These are phyloP conservation scores for Pantherophis alleghaniensis DNA, from an alignment of 2,797 vertebrate species.

Conservation along the genomic window DNA sequence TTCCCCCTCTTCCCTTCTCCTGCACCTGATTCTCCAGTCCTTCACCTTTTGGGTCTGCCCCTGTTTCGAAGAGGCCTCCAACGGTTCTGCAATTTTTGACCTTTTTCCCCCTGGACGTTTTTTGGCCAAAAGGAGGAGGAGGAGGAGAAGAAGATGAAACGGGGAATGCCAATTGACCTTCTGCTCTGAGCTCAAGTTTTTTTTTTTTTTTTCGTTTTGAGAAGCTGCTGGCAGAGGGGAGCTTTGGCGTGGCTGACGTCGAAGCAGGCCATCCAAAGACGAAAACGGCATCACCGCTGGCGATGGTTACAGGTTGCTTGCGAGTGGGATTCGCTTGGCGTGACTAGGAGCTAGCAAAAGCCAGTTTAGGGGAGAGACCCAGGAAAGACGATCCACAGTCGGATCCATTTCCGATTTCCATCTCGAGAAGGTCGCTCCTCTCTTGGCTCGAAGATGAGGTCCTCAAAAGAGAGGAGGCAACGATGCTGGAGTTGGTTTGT, in stretches of 20 bases:
- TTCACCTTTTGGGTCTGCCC: not conserved
- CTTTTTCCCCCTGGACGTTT: not conserved
- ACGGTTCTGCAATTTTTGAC: not conserved
- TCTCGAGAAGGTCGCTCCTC: constrained; percentile 14
- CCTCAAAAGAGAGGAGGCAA: constrained; percentile 77
- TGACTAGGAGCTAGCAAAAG: not conserved
- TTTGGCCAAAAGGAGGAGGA: too few relatives aligned
- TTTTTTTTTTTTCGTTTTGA: not conserved
- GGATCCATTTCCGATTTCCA: not conserved
- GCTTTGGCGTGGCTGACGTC: constrained; percentile 28
- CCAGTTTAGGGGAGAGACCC: not conserved
- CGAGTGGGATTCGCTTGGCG: not conserved
- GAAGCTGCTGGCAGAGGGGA: not conserved
- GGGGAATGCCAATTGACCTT: accelerated
- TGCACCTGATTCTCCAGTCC: too few relatives aligned
- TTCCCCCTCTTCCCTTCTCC: not conserved
- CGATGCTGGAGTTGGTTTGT: constrained; percentile 78
- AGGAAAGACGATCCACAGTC: not conserved
- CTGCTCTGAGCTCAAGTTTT: not conserved
- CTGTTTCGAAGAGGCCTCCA: not conserved
- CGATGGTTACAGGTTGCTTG: not conserved
- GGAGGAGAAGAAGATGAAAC: too few relatives aligned
- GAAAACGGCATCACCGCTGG: accelerated
- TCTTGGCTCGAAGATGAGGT: not conserved
- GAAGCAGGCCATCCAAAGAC: not conserved